These are phyloP conservation scores for Ophioninae sp. DNA, from an alignment of 2,888 invertebrate species.

Conservation along the genomic window DNA sequence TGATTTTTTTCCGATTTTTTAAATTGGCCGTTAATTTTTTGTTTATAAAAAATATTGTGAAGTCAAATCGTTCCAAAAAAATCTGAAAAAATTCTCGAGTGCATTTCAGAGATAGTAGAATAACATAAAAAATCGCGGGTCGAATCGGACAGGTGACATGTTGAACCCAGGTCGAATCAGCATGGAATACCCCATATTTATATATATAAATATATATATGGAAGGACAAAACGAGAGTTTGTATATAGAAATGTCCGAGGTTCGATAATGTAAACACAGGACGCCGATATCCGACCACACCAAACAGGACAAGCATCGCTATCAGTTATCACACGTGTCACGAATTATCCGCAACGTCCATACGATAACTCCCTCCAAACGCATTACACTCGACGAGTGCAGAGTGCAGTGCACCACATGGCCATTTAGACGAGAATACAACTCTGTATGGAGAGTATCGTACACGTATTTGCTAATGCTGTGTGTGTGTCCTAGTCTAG, in stretches of 20 bases:
- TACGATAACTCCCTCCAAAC: slow-evolving; percentile 35
- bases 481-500: neutral
- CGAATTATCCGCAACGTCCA: slow-evolving; percentile 59
- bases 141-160: no score
- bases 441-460: neutral
- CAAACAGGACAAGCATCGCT: slow-evolving; percentile 50
- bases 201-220: slow-evolving; percentile 6
- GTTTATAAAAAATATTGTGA: no score
- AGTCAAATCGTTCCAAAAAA: no score
- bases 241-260: slow-evolving; percentile 9
- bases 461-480: neutral
- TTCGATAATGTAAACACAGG: slow-evolving; percentile 44
- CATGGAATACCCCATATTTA: no score
- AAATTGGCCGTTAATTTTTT: no score
- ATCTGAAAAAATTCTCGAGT: no score
- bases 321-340: slow-evolving; percentile 60
- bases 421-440: neutral
- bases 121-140: no score
- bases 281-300: slow-evolving; percentile 11
- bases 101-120: no score
- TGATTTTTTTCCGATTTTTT: no score
- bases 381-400: slow-evolving; percentile 17
- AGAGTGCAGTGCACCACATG: slow-evolving; percentile 4
- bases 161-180: no score
- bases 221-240: neutral